Evolutionary conservation across 2,797 vertebrate species (phyloP).

Genomic region (Agapornis canus): DNA sequence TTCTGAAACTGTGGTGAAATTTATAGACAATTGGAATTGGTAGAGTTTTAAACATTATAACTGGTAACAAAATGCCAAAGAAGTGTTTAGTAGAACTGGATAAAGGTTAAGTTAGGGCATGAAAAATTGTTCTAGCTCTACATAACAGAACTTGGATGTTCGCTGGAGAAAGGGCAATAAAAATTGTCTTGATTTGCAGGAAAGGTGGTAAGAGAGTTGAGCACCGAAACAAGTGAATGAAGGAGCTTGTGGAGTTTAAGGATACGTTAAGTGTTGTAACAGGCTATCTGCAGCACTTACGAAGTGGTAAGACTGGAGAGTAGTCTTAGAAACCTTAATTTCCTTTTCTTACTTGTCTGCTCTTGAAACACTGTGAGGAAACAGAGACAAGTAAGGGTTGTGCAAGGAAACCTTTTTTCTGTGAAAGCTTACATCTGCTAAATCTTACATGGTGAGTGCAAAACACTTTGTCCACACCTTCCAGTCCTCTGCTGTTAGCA

Average conservation of each 20-base stretch:
- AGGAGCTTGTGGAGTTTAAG: background rate
- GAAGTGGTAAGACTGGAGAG: background rate
- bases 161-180: background rate
- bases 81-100: background rate
- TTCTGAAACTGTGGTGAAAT: background rate
- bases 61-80: background rate
- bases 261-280: background rate
- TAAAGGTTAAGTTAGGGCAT: background rate
- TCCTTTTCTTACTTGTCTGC: background rate
- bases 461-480: background rate
- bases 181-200: background rate
- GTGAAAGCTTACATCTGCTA: background rate
- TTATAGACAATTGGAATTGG: background rate
- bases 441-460: background rate
- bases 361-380: constrained; percentile 4
- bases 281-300: background rate
- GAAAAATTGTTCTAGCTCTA: background rate
- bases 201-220: background rate
- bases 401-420: background rate
- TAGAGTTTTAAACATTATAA: background rate
- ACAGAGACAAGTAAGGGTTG: background rate
- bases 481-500: background rate
- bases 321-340: background rate
- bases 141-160: background rate
- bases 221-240: background rate